phyloP scores from a whole-genome alignment of 2,888 invertebrate species.

The Mesoligia furuncula region DNA sequence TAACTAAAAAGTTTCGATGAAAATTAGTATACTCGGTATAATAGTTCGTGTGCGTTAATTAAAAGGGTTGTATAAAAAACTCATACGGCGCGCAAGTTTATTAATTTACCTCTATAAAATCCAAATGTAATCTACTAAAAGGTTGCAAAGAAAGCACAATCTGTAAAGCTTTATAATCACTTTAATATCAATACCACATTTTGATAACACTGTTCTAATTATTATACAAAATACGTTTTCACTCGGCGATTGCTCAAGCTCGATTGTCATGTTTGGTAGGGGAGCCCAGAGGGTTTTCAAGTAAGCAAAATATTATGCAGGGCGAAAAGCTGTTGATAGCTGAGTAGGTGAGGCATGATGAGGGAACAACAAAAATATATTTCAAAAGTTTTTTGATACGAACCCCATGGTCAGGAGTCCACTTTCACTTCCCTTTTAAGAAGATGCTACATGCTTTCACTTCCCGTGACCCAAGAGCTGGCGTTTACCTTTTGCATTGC shows the following conservation, averaged over 20 bases:
- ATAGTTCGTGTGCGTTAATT: background rate
- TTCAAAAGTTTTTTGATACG: no score
- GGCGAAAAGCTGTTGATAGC: no score
- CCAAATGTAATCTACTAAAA: background rate
- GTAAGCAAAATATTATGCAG: no score
- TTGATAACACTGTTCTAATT: background rate
- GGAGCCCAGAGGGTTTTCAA: no score
- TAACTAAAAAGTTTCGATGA: slow-evolving; percentile 22
- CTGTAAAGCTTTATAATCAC: background rate
- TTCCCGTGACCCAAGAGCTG: no score
- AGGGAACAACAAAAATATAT: no score
- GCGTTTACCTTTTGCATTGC: no score
- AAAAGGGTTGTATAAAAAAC: background rate
- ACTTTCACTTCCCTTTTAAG: no score
- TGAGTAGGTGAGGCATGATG: no score
- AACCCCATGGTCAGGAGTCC: no score
- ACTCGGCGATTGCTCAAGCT: background rate
- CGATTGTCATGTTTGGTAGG: background rate
- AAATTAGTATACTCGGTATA: slow-evolving; percentile 15
- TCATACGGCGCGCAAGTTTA: background rate
- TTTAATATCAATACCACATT: background rate
- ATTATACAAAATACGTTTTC: no score
- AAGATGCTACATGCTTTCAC: no score
- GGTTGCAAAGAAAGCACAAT: background rate
- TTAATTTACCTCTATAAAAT: background rate